Base-by-base conservation (phyloP, 1,140 invertebrate genomes). In the Paraescarpia echinospica region DNA sequence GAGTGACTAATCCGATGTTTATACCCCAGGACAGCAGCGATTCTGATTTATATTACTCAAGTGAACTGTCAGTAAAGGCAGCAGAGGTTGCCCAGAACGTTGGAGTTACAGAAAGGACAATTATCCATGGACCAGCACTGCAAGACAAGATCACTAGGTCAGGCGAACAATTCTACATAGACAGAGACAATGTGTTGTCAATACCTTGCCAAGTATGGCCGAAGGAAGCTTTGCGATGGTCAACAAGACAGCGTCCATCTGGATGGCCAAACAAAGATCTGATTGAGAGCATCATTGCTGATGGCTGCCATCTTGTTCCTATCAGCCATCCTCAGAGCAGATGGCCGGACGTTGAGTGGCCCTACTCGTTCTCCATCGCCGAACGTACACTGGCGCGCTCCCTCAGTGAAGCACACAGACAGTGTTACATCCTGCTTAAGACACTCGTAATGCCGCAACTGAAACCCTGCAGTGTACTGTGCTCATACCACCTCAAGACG, bases 381-480 rank as follows among this genome's bases (percentile, higher is more conserved):
- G 91, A 91, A 59, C 34, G 41, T 27, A 59, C 41, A 9, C 91
- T 91, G 41, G 34, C 41, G 18, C 33, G 33, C 22, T 35, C 33
- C 2, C 41, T 91, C n/a, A 35, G n/a, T 33, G 34, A 41, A 6
- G 48, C 48, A 35, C 91, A 91, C 8, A 91, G 91, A 59, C 91
- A 91, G 35, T 91, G 91, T 31, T 91, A 41, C 91, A 59, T 91
- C 48, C 18, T 91, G 34, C n/a, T 91, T 6, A 91, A 91, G 48
- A n/a, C n/a, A 14, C 8, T 91, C 35, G 91, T 91, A 6, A 91
- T 35, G 91, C 34, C 14, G 22, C 22, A 34, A 22, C 34, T 91
- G 41, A 48, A 18, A 5, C 91, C 33, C 8, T 35, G 12, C 41
- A 22, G 33, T 12, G 22, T 51, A 12, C 9, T 91, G 33, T 41